Base-by-base conservation (phyloP, 1,140 invertebrate genomes). In the Aphaenogaster floridana region DNA sequence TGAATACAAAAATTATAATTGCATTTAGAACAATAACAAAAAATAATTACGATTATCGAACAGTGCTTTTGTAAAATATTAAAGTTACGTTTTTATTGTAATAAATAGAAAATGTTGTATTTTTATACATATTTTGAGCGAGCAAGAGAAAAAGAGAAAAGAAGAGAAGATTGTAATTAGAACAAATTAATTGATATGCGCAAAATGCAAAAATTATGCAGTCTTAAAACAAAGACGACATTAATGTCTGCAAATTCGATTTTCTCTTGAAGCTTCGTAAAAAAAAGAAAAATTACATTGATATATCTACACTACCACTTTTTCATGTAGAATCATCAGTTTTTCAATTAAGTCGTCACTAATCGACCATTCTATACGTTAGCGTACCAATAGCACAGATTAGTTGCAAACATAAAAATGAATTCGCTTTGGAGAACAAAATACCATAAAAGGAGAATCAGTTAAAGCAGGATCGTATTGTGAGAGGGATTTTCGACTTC, bases 331-430 rank as follows among this genome's bases (percentile, higher is more conserved):
- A 59, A 59, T 17, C 45, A 48, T 28, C 21, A 28, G 21, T 36
- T 74, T n/a, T 2, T 13, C 59, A 45, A 1, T 79, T 66, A 48
- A 57, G 3, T 15, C 17, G 17, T 17, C 63, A 69, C 74, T 74
- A 74, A 48, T 11, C 9, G 17, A 54, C 3, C n/a, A 42, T 21
- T 17, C 7, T 84, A n/a, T 66, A 36, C 39, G 11, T 11, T 72
- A 83, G 52, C 17, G 3, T n/a, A 71, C 13, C 2, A 7, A 9
- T 57, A 71, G 13, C 5, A 48, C 52, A 72, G 36, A 71, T 84
- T 63, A 83, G 39, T 74, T 15, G 28, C 42, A 50, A 83, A 83
- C 39, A 59, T 36, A 45, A 83, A 59, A 61, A 21, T 17, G 17
- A 74, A 61, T 48, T 17, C 34, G 45, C 45, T 64, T 36, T 36